Evolutionary conservation across 2,888 invertebrate species (phyloP), one percentile per base, ranked within the genome.

Genomic region (Pachymerium ferrugineum): DNA sequence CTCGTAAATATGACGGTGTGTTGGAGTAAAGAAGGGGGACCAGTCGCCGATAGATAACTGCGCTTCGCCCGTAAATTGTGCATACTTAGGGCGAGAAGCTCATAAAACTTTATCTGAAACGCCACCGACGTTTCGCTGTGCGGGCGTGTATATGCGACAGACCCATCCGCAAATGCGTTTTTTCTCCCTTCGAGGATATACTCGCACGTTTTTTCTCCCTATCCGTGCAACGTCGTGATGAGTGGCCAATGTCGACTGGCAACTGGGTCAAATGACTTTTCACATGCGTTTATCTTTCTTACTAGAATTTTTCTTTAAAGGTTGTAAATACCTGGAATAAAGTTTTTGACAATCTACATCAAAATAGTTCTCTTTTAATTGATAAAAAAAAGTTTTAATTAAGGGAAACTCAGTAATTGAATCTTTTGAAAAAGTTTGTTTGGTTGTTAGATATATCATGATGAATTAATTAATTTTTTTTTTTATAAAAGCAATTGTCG

Each of bases 1-100:
- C 62, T 62, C 62, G 62, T 62, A 62, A 62, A 62, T 62, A 62
- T 62, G 62, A 62, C 62, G 62, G 62, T 62, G 62, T 25, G 62
- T 28, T 28, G n/a, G 28, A 62, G 62, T 12, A 62, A 62, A 62
- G 62, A 62, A 62, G 62, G 62, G 28, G 62, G 62, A 25, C 28
- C 62, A 62, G 62, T 62, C 62, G 62, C 62, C 62, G 62, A 62
- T 62, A 62, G 62, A 62, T 62, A 62, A 62, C 62, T 62, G 62
- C 62, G 62, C 62, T 28, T 62, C 62, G 62, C 62, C 62, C 62
- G 62, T 62, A 62, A 62, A 62, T 62, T 62, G 62, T 62, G 62
- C 62, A 62, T 62, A 62, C 62, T 62, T 62, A 38, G 62, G 62
- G 62, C 62, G 62, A 62, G 62, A 62, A 62, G 62, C 62, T 62